Base-by-base conservation (phyloP, 2,888 invertebrate species). In the Acrocyrtus sp. region DNA sequence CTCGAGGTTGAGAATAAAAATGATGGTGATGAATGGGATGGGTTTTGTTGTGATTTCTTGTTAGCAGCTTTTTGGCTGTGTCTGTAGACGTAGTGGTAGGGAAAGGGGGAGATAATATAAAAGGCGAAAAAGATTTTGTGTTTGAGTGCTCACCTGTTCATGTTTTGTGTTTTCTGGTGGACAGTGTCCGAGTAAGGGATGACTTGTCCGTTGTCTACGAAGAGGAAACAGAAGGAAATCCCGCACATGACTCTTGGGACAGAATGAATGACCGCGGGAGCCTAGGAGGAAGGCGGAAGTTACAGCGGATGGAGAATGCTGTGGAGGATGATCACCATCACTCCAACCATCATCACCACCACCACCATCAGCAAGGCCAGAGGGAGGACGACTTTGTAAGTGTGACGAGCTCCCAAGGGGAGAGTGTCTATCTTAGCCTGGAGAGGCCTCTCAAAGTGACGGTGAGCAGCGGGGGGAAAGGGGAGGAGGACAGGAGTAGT, bases 151-250 rank as follows among this genome's bases (percentile, higher is more conserved):
- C n/a, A n/a, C n/a, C n/a, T n/a, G n/a, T n/a, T n/a, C n/a, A n/a
- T n/a, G n/a, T n/a, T n/a, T n/a, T n/a, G n/a, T n/a, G 12, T 22
- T 19, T 41, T 12, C 19, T 34, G 41, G 43, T 21, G 17, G 21
- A 19, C 45, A 72, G 70, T 53, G 70, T 72, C 5, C 70, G 70
- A 8, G 63, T 72, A 47, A 72, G 70, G 57, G 70, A 72, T 72
- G 70, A 72, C 60, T 74, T 80, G 61, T 78, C 80, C 19, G 78
- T 78, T 39, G 80, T 80, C 45, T 79, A 76, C 10, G 81, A 81
- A 63, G 78, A 77, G 50, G 80, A 81, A 74, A 75, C 77, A 75
- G 81, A 81, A 47, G 62, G 75, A 67, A 80, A 78, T 77, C 79
- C 81, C 45, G 76, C 66, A 15, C 56, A 69, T 43, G 72, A 39